These are phyloP conservation scores for Chanos chanos DNA, from an alignment of 2,797 vertebrate genomes.

Conservation along the genomic window DNA sequence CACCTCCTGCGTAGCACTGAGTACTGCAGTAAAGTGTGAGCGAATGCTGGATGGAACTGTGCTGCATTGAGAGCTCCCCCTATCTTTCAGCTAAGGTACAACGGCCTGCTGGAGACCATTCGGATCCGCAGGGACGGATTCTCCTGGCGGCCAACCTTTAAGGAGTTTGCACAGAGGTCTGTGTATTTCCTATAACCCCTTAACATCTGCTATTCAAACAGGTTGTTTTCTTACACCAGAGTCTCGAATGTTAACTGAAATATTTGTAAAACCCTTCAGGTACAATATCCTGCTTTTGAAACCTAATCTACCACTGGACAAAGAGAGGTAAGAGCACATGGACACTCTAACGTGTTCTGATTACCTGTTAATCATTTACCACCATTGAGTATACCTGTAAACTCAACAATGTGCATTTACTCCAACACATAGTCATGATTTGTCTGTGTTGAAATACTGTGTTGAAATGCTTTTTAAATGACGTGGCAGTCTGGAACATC, in stretches of 20 bases:
- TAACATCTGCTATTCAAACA: too few species aligned
- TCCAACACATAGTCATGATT: background rate
- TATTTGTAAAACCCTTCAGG: constrained; percentile 58
- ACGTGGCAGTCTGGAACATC: background rate
- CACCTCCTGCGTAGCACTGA: constrained; percentile 14
- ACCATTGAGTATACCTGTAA: background rate
- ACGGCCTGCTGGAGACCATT: constrained; percentile 73
- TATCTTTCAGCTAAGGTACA: constrained; percentile 65
- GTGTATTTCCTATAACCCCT: background rate
- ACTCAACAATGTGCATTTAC: background rate
- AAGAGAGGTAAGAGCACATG: constrained; percentile 62
- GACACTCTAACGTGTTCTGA: background rate
- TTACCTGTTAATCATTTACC: too few species aligned
- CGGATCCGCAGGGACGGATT: constrained; percentile 72
- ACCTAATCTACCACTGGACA: constrained; percentile 54
- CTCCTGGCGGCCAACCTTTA: constrained; percentile 73
- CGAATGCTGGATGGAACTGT: background rate
- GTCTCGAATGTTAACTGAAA: too few species aligned
- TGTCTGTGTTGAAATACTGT: background rate
- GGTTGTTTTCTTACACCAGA: too few species aligned
- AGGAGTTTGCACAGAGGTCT: constrained; percentile 70
- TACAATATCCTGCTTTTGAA: constrained; percentile 68
- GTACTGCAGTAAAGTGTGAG: background rate
- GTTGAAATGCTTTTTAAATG: background rate
- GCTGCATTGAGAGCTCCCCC: background rate